phyloP scores from a whole-genome alignment of 2,797 vertebrate species.

The Spondyliosoma cantharus region DNA sequence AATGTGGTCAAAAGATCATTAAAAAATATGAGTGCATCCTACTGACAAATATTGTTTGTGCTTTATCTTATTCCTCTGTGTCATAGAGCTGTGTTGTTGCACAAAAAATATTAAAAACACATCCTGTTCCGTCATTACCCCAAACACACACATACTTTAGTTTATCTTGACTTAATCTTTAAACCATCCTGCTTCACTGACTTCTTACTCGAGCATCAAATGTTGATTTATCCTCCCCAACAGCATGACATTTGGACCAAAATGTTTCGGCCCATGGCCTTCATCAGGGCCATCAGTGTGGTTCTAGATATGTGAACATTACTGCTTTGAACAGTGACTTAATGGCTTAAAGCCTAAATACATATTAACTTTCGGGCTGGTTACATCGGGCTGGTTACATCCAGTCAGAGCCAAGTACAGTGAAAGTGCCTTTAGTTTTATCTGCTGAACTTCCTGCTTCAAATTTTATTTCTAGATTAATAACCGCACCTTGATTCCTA shows the following conservation, averaged over 20 bases:
- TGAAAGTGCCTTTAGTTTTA: not conserved
- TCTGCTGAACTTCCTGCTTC: not conserved
- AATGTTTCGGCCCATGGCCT: not conserved
- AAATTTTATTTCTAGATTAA: not conserved
- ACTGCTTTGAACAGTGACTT: not conserved
- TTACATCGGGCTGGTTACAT: not conserved
- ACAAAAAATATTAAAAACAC: not conserved
- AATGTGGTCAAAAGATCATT: not conserved
- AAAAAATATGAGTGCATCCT: not conserved
- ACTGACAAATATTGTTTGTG: not conserved
- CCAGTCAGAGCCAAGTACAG: slow-evolving; percentile 7
- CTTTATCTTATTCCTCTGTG: not conserved
- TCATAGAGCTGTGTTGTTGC: not conserved
- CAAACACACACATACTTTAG: not conserved
- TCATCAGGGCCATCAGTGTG: not conserved
- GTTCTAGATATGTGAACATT: not conserved
- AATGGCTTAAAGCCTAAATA: slow-evolving; percentile 2
- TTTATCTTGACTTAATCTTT: not conserved
- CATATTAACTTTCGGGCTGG: slow-evolving; percentile 14
- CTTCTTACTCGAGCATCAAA: not conserved
- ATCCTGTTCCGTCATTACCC: not conserved
- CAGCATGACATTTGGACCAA: too few species aligned
- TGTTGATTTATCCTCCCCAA: not conserved
- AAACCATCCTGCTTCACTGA: not conserved
- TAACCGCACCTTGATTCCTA: not conserved